phyloP scores from a whole-genome alignment of 2,888 invertebrate genomes.

The Lycaena phlaeas region DNA sequence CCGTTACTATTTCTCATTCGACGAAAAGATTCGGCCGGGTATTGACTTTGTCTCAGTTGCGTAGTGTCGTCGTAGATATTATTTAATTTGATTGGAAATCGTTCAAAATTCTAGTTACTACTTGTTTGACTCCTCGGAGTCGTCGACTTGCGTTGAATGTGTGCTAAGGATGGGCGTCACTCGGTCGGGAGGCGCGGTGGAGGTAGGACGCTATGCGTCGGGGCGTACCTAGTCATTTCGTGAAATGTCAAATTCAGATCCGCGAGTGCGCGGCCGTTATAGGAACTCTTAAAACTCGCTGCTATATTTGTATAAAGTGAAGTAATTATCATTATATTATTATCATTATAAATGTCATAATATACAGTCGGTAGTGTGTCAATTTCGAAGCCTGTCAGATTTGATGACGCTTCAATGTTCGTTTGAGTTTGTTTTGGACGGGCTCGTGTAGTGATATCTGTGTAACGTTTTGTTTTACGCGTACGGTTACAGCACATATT shows the following conservation, averaged over 20 bases:
- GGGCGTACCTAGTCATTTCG: conserved; percentile 71
- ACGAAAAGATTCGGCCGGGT: conserved; percentile 45
- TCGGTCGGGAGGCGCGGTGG: conserved; percentile 31
- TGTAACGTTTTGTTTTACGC: neutral
- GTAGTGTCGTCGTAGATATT: conserved; percentile 21
- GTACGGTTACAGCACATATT: neutral
- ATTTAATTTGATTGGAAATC: conserved; percentile 31
- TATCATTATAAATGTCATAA: conserved; percentile 66
- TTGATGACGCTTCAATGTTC: neutral
- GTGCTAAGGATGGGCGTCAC: conserved; percentile 27
- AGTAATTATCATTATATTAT: conserved; percentile 68
- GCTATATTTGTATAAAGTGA: conserved; percentile 81
- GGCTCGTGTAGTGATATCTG: too few relatives aligned
- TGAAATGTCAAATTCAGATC: conserved; percentile 70
- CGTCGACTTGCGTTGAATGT: conserved; percentile 43
- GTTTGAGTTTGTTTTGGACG: conserved; percentile 26
- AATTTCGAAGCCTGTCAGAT: conserved; percentile 70
- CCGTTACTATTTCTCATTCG: conserved; percentile 59
- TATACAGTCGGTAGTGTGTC: conserved; percentile 62
- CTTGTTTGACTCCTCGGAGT: conserved; percentile 30
- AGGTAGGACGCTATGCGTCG: conserved; percentile 39
- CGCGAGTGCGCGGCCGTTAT: conserved; percentile 72
- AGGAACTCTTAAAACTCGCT: conserved; percentile 85
- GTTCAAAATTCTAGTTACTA: conserved; percentile 45
- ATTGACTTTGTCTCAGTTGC: conserved; percentile 23